phyloP scores from a whole-genome alignment of 1,140 invertebrate genomes.

The Anadara kagoshimensis region DNA sequence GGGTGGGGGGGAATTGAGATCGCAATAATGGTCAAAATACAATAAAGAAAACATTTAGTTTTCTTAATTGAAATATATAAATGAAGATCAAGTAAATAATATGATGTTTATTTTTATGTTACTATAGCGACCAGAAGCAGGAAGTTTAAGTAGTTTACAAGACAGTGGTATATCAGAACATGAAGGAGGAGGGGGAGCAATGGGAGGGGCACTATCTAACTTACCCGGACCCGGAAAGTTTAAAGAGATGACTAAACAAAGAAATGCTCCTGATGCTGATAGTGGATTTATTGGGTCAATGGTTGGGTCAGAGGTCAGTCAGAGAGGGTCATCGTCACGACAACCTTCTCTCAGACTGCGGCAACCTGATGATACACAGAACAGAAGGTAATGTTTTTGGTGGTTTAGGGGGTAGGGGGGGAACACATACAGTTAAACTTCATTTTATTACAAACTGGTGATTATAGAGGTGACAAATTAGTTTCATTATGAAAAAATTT shows the following conservation, averaged over 20 bases:
- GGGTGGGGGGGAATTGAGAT: too few species aligned
- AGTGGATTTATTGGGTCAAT: slow-evolving; percentile 68
- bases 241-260: slow-evolving; percentile 64
- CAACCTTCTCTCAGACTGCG: slow-evolving; percentile 49
- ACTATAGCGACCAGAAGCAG: slow-evolving; percentile 50
- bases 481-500: too few species aligned
- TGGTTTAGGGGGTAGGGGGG: neutral
- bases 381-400: neutral
- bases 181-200: slow-evolving; percentile 36
- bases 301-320: slow-evolving; percentile 63
- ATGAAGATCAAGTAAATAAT: neutral
- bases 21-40: too few species aligned
- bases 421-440: too few species aligned
- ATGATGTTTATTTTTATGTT: slow-evolving; percentile 2
- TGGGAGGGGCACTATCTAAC: slow-evolving; percentile 45
- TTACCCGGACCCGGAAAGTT: slow-evolving; percentile 63
- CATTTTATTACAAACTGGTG: too few species aligned
- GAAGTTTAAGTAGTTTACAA: slow-evolving; percentile 55
- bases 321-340: slow-evolving; percentile 38
- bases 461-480: too few species aligned
- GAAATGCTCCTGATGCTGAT: slow-evolving; percentile 61
- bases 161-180: slow-evolving; percentile 67
- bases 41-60: too few species aligned
- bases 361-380: slow-evolving; percentile 30
- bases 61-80: too few species aligned